Evolutionary conservation across 2,113 vertebrate species (phyloP).

Genomic region (Propithecus coquereli): DNA sequence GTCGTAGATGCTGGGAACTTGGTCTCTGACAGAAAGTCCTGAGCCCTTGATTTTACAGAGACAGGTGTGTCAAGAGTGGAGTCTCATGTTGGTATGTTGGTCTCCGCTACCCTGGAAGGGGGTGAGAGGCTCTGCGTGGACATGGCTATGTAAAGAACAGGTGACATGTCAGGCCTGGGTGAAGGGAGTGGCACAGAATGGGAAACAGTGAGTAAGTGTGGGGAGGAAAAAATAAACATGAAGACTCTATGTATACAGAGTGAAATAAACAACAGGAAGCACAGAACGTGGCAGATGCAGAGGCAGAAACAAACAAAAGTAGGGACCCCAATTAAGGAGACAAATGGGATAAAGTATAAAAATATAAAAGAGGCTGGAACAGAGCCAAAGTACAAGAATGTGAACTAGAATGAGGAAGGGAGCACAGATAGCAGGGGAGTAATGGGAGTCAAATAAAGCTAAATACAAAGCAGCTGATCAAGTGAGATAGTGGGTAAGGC

Average conservation of each 20-base stretch:
- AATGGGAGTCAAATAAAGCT: background rate
- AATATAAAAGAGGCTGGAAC: constrained; percentile 38
- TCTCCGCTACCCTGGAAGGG: background rate
- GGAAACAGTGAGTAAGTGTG: background rate
- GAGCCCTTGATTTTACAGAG: background rate
- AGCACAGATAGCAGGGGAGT: background rate
- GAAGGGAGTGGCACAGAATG: background rate
- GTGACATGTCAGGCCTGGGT: background rate
- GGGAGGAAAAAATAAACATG: constrained; percentile 7
- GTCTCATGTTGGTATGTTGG: background rate
- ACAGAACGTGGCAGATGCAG: constrained; percentile 50
- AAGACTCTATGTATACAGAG: background rate
- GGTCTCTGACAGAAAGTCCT: background rate
- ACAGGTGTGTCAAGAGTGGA: background rate
- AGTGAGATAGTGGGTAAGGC: background rate
- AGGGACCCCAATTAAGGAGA: constrained; percentile 45
- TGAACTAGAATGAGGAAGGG: background rate
- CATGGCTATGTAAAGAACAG: background rate
- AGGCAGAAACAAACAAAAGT: constrained; percentile 60
- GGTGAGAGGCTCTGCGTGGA: background rate
- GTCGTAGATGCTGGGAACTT: background rate
- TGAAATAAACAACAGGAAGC: constrained; percentile 45
- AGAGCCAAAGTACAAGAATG: constrained; percentile 6
- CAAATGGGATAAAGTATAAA: constrained; percentile 54
- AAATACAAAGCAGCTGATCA: background rate